Evolutionary conservation across 2,888 invertebrate species (phyloP), one percentile per base, ranked within the genome.

Genomic region (Acleris cristana): DNA sequence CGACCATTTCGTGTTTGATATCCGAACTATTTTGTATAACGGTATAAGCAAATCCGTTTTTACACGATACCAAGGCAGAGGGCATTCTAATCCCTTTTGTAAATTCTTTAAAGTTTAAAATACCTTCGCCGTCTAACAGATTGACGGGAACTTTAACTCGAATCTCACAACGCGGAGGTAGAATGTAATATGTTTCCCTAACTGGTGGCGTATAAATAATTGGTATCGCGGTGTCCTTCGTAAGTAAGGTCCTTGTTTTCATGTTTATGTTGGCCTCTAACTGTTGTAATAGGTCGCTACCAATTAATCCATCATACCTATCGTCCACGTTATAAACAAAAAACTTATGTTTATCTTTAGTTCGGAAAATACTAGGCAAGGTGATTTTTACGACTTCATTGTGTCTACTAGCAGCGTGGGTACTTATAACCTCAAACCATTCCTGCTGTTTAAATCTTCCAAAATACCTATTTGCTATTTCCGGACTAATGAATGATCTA

Each of bases 391-490:
- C 57, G 8, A 71, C 70, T 60, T 74, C 65, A 14, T 54, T 40
- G 49, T 75, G 72, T 34, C 19, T 56, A 51, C 73, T 73, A 23
- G 61, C 18, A 2, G 70, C 69, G 51, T 73, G 73, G 0, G 72
- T 73, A 49, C 73, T 74, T 3, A 71, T 62, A 0, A 72, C 71
- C 58, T 72, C 62, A 21, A 73, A 73, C 1, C 69, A 70, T 60
- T 73, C 72, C 3, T 60, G 19, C 0, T 45, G 48, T 30, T 56
- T 62, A 23, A 18, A 70, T 8, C 64, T 49, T 8, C 18, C 4
- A 8, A 64, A 72, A 51, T 64, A 70, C 30, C 56, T 16, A 21
- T 70, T 23, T 7, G 69, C 69, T 23, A 55, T 49, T 45, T 66
- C 16, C 0, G 58, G 68, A 21, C 63, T 70, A 16, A 70, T 70